These are phyloP conservation scores for Sarcophaga carnaria DNA, from an alignment of 2,888 invertebrate species.

Conservation along the genomic window DNA sequence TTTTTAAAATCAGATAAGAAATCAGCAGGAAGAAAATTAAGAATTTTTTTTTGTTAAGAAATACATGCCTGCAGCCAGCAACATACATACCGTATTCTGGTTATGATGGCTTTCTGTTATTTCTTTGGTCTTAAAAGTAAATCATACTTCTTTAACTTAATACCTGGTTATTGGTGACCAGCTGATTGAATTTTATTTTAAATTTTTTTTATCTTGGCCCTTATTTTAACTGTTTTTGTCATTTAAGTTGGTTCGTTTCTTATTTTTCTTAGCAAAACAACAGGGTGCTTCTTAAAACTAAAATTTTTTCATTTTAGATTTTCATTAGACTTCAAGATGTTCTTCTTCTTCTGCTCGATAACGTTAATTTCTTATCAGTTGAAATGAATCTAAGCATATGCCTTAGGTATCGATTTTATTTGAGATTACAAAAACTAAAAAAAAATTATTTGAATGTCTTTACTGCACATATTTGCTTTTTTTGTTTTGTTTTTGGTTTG, in stretches of 20 bases:
- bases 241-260: constrained; percentile 16
- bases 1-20: constrained; percentile 58
- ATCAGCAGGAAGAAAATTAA: constrained; percentile 67
- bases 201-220: constrained; percentile 7
- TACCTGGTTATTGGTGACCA: constrained; percentile 28
- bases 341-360: constrained; percentile 60
- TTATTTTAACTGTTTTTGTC: constrained; percentile 45
- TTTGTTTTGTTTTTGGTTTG: too few species aligned
- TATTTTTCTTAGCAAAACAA: constrained; percentile 62
- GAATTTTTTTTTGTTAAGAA: constrained; percentile 26
- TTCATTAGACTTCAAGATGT: constrained; percentile 69
- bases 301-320: constrained; percentile 74
- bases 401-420: constrained; percentile 24
- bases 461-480: too few species aligned
- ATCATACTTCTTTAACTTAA: constrained; percentile 22
- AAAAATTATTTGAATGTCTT: too few species aligned
- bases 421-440: not conserved
- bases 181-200: constrained; percentile 21
- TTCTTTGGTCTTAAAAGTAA: not conserved
- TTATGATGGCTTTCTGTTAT: constrained; percentile 56
- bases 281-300: constrained; percentile 72
- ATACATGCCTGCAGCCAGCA: not conserved
- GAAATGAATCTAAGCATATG: constrained; percentile 50
- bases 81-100: not conserved
- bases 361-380: constrained; percentile 66